Conservation (phyloP, 2,113 vertebrate species). For the Macheiramphus alcinus region DNA sequence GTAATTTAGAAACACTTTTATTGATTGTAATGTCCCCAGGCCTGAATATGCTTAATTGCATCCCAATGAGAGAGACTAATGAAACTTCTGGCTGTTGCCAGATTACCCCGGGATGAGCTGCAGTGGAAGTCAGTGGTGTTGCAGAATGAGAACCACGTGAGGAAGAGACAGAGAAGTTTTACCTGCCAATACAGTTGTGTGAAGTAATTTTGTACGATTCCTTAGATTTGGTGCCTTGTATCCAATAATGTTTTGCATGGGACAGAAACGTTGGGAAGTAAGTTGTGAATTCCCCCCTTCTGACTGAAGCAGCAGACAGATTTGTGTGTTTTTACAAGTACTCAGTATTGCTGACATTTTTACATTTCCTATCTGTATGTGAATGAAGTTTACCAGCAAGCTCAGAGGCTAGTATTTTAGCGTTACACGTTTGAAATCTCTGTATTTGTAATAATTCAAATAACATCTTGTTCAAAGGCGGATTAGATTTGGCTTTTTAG, state of each 20-base stretch:
- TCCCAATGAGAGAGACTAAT: neutral
- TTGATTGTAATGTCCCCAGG: conserved; percentile 40
- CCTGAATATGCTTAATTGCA: neutral
- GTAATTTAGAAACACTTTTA: neutral
- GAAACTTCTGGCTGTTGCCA: neutral
- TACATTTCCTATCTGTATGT: neutral
- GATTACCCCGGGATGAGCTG: neutral
- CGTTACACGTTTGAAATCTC: neutral
- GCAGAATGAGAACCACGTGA: neutral
- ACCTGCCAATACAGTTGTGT: conserved; percentile 45
- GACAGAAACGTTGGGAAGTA: conserved; percentile 14
- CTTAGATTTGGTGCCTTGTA: conserved; percentile 74
- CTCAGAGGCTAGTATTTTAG: neutral
- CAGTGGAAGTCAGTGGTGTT: neutral
- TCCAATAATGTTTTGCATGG: conserved; percentile 48
- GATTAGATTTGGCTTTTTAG: neutral
- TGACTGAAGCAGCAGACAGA: conserved; percentile 2
- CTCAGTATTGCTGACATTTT: neutral
- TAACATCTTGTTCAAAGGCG: neutral
- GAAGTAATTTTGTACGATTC: conserved; percentile 58
- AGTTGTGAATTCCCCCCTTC: neutral
- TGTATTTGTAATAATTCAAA: conserved; percentile 23
- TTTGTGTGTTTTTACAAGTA: conserved; percentile 27
- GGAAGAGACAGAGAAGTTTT: neutral
- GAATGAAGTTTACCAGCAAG: conserved; percentile 49